These are phyloP conservation scores for Melinopterus prodromus DNA, from an alignment of 2,888 invertebrate species.

Conservation along the genomic window DNA sequence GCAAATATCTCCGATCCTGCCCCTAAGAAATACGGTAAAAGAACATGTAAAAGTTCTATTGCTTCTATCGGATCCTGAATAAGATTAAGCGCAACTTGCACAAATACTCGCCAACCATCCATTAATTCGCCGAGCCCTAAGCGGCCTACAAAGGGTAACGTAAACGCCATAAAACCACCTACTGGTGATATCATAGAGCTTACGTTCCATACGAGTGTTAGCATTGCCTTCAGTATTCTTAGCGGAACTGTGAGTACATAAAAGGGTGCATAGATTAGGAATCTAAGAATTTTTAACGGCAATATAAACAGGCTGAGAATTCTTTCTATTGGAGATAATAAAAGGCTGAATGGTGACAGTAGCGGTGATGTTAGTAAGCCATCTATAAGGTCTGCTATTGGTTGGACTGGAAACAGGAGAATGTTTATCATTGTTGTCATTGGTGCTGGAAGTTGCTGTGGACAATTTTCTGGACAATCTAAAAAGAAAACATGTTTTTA, in stretches of 20 bases:
- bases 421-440: conserved; percentile 5
- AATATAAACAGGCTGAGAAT: background rate
- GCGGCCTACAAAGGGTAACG: background rate
- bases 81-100: background rate
- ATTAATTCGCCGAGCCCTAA: background rate
- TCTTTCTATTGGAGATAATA: background rate
- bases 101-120: background rate
- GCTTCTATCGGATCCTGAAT: background rate
- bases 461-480: background rate
- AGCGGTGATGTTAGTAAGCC: background rate
- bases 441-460: background rate
- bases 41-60: background rate
- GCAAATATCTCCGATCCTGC: background rate
- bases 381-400: background rate
- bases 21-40: background rate
- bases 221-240: conserved; percentile 63
- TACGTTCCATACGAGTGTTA: background rate
- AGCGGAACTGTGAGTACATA: conserved; percentile 27
- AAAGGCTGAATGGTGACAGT: background rate
- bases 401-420: conserved; percentile 9
- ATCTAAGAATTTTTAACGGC: conserved; percentile 25
- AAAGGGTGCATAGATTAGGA: conserved; percentile 23
- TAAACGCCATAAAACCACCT: background rate
- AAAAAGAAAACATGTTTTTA: background rate
- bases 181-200: background rate